phyloP scores from a whole-genome alignment of 2,888 invertebrate genomes.

The Ormyrus nitidulus region DNA sequence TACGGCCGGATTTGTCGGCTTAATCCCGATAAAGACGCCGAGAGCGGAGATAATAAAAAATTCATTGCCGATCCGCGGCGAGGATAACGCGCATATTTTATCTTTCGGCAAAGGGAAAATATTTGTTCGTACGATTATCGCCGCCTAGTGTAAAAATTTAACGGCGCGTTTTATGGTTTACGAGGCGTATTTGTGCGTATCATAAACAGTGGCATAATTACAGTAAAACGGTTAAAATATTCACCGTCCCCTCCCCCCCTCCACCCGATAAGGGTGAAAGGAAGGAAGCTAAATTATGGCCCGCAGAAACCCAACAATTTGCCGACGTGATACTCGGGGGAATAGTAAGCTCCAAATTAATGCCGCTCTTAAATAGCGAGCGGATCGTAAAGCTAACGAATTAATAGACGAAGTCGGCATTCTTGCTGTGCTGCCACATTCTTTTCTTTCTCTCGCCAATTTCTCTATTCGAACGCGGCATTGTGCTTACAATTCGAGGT shows the following conservation, averaged over 20 bases:
- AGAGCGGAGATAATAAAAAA: constrained; percentile 37
- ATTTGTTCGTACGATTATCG: constrained; percentile 44
- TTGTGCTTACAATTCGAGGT: no score
- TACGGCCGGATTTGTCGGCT: constrained; percentile 25
- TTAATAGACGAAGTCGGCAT: constrained; percentile 55
- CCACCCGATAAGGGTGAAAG: constrained; percentile 51
- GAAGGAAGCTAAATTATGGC: constrained; percentile 53
- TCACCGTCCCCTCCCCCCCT: neutral
- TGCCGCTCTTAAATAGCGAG: constrained; percentile 51
- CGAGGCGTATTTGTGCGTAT: constrained; percentile 53
- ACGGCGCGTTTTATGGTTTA: constrained; percentile 49
- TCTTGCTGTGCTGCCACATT: constrained; percentile 5
- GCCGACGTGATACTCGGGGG: constrained; percentile 52
- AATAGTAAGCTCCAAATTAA: constrained; percentile 54
- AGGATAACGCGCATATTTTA: constrained; percentile 35
- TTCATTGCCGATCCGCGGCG: constrained; percentile 16
- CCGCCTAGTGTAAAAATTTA: constrained; percentile 45
- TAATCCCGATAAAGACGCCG: constrained; percentile 47
- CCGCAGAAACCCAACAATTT: constrained; percentile 54
- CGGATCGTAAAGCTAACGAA: constrained; percentile 56
- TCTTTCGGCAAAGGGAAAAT: constrained; percentile 33
- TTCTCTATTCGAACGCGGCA: constrained; percentile 11
- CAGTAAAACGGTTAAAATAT: constrained; percentile 56
- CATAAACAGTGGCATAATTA: constrained; percentile 56
- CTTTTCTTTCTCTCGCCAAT: neutral